Evolutionary conservation across 1,140 invertebrate species (phyloP).

Genomic region (Plectrocnemia conspersa): DNA sequence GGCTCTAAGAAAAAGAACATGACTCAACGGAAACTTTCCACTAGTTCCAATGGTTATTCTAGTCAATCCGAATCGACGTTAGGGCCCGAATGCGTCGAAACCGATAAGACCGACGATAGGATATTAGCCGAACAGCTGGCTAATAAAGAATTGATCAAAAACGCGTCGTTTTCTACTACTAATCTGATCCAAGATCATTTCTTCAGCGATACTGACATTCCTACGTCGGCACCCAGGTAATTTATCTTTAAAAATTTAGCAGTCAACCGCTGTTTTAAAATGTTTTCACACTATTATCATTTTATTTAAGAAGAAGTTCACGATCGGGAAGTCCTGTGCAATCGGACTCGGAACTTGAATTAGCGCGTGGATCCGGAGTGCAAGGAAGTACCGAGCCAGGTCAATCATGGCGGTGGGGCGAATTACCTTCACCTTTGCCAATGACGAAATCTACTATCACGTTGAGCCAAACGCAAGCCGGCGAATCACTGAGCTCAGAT

Average conservation of each 20-base stretch:
- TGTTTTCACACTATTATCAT: slow-evolving; percentile 38
- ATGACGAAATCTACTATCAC: slow-evolving; percentile 25
- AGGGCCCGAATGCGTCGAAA: slow-evolving; percentile 38
- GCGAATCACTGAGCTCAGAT: slow-evolving; percentile 21
- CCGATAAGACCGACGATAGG: slow-evolving; percentile 24
- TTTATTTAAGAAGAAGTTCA: slow-evolving; percentile 43
- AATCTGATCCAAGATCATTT: slow-evolving; percentile 62
- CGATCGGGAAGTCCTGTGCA: slow-evolving; percentile 78
- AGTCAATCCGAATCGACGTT: slow-evolving; percentile 48
- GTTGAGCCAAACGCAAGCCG: slow-evolving; percentile 35
- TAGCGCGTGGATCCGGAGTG: slow-evolving; percentile 59
- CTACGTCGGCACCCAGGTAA: slow-evolving; percentile 58
- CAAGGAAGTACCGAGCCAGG: slow-evolving; percentile 48
- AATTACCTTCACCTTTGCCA: slow-evolving; percentile 68
- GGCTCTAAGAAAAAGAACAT: slow-evolving; percentile 69
- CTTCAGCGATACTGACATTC: slow-evolving; percentile 87
- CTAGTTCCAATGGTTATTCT: slow-evolving; percentile 46
- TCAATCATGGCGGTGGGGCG: slow-evolving; percentile 95
- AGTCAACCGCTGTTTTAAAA: not conserved
- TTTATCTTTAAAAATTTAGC: slow-evolving; percentile 19
- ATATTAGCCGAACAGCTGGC: slow-evolving; percentile 12
- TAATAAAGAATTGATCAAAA: slow-evolving; percentile 21
- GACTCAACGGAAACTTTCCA: slow-evolving; percentile 63
- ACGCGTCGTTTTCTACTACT: slow-evolving; percentile 14
- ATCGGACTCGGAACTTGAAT: slow-evolving; percentile 91